Evolutionary conservation across 2,888 invertebrate genomes (phyloP).

Genomic region (Nephrotoma guestfalica): DNA sequence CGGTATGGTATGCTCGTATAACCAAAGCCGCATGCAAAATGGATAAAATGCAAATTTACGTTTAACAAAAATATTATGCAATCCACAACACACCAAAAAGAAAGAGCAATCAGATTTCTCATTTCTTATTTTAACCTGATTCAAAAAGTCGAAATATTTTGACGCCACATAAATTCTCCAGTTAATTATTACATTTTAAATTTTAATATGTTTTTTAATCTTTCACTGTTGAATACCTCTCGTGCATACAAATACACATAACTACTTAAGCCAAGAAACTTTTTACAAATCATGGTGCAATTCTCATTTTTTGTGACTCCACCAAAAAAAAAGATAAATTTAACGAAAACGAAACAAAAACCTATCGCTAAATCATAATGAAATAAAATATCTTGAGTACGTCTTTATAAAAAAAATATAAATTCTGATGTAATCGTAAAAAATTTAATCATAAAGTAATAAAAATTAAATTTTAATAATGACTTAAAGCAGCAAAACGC

Average conservation of each 20-base stretch:
- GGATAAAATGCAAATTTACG: too few relatives aligned
- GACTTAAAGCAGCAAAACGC: neutral
- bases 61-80: neutral
- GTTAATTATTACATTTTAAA: neutral
- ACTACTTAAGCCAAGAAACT: neutral
- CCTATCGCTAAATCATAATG: neutral
- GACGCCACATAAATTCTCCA: neutral
- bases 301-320: neutral
- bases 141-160: neutral
- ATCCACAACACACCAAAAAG: neutral
- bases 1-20: too few relatives aligned
- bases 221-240: neutral
- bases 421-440: neutral
- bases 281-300: neutral
- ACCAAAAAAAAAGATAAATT: neutral
- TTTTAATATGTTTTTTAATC: neutral
- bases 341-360: neutral
- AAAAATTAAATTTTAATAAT: neutral
- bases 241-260: neutral
- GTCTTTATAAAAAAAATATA: too few relatives aligned
- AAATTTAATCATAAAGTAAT: neutral
- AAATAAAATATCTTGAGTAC: neutral
- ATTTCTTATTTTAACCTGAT: neutral
- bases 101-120: neutral
- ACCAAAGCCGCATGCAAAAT: too few relatives aligned